Percentiles rank a stretch among this genome's conserved stretches.
These are phyloP conservation scores for Calonectris borealis DNA, from an alignment of 2,113 vertebrate species.

Conservation along the genomic window DNA sequence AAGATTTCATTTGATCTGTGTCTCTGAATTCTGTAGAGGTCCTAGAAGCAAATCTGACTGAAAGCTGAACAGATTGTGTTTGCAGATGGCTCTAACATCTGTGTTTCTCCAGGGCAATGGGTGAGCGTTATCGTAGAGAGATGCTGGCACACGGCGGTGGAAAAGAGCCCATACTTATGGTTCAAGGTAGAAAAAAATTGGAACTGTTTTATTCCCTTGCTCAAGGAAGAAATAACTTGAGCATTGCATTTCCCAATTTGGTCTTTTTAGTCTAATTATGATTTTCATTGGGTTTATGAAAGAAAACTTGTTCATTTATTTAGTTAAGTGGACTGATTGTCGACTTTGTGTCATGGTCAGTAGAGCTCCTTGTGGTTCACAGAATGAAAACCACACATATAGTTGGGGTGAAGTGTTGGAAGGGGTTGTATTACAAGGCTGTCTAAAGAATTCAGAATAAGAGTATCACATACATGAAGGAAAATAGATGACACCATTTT, in stretches of 20 bases:
- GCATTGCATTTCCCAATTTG: background rate
- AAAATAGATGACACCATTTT: background rate
- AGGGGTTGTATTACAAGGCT: background rate
- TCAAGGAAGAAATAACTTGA: background rate
- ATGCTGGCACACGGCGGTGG: conserved; percentile 94
- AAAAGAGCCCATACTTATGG: conserved; percentile 92
- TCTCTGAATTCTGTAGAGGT: background rate
- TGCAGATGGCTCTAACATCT: conserved; percentile 64
- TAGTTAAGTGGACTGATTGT: background rate
- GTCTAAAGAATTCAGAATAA: background rate
- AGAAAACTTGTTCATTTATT: background rate
- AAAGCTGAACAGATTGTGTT: background rate
- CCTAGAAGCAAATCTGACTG: background rate
- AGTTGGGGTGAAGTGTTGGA: background rate
- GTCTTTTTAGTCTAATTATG: background rate
- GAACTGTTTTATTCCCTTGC: background rate
- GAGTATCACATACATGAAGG: background rate
- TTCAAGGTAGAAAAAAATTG: conserved; percentile 84
- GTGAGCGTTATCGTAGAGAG: conserved; percentile 92
- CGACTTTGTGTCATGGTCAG: background rate
- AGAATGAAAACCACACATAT: background rate
- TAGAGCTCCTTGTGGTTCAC: background rate
- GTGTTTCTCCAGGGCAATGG: conserved; percentile 83
- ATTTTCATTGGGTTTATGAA: background rate
- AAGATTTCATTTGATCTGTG: background rate